Conservation (phyloP, 2,113 vertebrate genomes). For the Perccottus glenii region DNA sequence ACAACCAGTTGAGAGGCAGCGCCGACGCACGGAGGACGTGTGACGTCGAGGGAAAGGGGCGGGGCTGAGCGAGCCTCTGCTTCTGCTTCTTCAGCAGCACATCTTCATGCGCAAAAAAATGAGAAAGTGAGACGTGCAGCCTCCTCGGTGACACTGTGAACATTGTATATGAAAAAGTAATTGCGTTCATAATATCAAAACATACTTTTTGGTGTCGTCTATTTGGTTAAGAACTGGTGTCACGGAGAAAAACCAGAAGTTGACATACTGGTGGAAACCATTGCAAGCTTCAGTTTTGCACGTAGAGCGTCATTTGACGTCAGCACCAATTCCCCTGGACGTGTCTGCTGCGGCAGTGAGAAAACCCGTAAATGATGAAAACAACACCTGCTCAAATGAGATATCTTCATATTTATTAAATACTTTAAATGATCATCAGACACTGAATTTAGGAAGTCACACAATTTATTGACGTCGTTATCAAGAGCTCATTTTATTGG, state of each 20-base stretch:
- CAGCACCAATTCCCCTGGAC: background rate
- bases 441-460: background rate
- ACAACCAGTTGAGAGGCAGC: slow-evolving; percentile 35
- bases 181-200: too few relatives aligned
- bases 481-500: slow-evolving; percentile 52
- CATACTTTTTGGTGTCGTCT: too few relatives aligned
- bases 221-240: background rate
- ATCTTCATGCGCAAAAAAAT: background rate
- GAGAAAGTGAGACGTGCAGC: too few relatives aligned
- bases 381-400: background rate
- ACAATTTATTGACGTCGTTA: slow-evolving; percentile 7
- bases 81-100: background rate
- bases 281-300: slow-evolving; percentile 57
- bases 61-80: background rate
- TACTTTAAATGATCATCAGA: too few relatives aligned
- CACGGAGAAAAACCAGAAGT: background rate
- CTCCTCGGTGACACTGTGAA: too few relatives aligned
- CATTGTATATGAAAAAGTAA: too few relatives aligned
- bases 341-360: background rate
- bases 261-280: slow-evolving; percentile 34
- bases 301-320: slow-evolving; percentile 34
- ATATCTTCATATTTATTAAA: background rate
- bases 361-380: too few relatives aligned
- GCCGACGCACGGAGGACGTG: background rate
- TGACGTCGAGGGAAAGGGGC: slow-evolving; percentile 50